Base-by-base conservation (phyloP, 2,113 vertebrate species). In the Rafetus swinhoei region DNA sequence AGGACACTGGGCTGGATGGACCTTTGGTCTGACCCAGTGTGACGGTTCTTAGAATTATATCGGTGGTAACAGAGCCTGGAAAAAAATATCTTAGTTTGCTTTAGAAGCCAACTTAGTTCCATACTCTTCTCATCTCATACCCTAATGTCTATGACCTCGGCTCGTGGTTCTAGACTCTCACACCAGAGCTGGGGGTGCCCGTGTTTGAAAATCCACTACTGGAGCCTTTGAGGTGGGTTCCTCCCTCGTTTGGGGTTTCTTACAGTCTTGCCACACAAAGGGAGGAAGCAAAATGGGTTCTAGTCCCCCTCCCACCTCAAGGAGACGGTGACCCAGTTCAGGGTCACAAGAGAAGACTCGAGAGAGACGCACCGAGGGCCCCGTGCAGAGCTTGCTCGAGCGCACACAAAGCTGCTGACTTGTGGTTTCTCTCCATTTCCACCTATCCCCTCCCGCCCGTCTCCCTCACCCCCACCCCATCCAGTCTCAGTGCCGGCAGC, bases 251-350 rank as follows among this genome's bases (percentile, higher is more conserved):
- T 50, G 74, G 24, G 21, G 3, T 77, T 25, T 45, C 22, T 76
- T 50, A 25, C 9, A 76, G n/a, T 69, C 65, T 69, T 27, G 27
- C 45, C 56, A 56, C 3, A 0, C 85, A 13, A 21, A 80, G 77
- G 50, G 79, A 29, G 85, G 81, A 69, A 85, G 57, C 2, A 0
- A 35, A 86, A 0, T 93, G 56, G 57, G 52, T 77, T 77, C 24
- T 50, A 3, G 39, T 3, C 45, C 88, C 81, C 55, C 55, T 14
- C 0, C 0, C 55, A 14, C 0, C 0, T 0, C 52, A 54, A 80
- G 1, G 82, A 88, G 59, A 32, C 45, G 45, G 76, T 86, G 84
- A 79, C 52, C 55, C 19, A 65, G 80, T 55, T 56, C 62, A 35
- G 59, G 9, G 10, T 9, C 29, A 32, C 53, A 54, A 55, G n/a